Base-by-base conservation (phyloP, 1,140 invertebrate species). In the Ceratoteleas bidentatus region DNA sequence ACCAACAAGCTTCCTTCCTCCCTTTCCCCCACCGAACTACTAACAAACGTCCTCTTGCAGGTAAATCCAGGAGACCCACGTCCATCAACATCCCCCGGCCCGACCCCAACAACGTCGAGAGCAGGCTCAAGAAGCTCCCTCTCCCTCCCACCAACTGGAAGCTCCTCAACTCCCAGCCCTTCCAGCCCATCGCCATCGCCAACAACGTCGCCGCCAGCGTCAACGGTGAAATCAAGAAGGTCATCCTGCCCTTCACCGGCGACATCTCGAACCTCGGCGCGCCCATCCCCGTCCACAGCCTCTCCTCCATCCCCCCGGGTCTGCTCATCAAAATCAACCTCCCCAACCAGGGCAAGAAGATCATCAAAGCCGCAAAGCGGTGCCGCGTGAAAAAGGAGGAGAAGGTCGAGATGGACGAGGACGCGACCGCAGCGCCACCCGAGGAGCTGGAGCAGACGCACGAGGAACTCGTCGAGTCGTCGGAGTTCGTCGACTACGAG, bases 301-400 rank as follows among this genome's bases (percentile, higher is more conserved):
- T 92, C 10, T 88, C 90, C 9, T 90, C 89, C 47, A 91, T 91
- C 49, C 91, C 91, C 9, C 90, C 91, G 2, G 91, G 91, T 32
- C 73, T 92, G 10, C 60, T 92, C 6, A 91, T 91, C n/a, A 92
- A 92, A 69, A 91, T 92, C n/a, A 87, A 91, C 73, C 62, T 92
- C 9, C 90, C 91, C 0, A 87, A 89, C 7, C 88, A 90, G 57
- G 70, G 54, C n/a, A 81, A 84, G 52, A 83, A 75, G 40, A 32
- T 57, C 1, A 5, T 61, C 3, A 81, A 88, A 36, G 7, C 34
- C 0, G 32, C 33, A 6, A 83, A 83, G 61, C 83, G 53, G 40
- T n/a, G n/a, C n/a, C n/a, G 40, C 24, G 36, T 16, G 24, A 14
- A 38, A 7, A 66, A 80, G 57, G 85, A 84, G 50, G 57, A 81